Percentiles rank a stretch among this genome's conserved stretches.
Evolutionary conservation across 53 echinoderm and acorn worm species (phyloP).

Genomic region (Paelopatides confundens): DNA sequence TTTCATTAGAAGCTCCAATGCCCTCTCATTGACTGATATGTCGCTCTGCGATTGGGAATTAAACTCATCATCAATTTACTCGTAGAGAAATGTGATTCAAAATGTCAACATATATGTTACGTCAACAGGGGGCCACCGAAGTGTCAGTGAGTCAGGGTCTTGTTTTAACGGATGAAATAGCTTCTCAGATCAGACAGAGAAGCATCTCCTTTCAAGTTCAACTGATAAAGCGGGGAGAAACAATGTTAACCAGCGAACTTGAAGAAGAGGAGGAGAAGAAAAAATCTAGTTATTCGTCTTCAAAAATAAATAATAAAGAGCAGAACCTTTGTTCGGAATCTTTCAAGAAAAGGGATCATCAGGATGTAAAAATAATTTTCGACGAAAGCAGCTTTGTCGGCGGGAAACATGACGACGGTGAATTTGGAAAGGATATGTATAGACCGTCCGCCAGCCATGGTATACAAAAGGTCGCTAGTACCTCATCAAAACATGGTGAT

Average conservation of each 20-base stretch:
- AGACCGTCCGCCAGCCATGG: not conserved
- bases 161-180: not conserved
- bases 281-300: not conserved
- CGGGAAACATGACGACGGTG: no score
- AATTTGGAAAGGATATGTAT: no score
- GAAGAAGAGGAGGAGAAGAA: not conserved
- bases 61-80: constrained; percentile 44
- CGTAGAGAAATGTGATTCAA: constrained; percentile 30
- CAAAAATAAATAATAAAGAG: not conserved
- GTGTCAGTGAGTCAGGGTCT: constrained; percentile 2
- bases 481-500: not conserved
- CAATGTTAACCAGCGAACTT: not conserved
- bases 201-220: not conserved
- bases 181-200: not conserved
- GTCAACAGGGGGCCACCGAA: constrained; percentile 41
- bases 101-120: constrained; percentile 49
- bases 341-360: not conserved
- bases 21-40: not conserved
- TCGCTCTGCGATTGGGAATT: constrained; percentile 31
- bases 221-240: not conserved
- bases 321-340: not conserved
- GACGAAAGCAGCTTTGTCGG: not conserved
- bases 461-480: not conserved
- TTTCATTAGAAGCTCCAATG: not conserved
- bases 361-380: not conserved